phyloP scores from a whole-genome alignment of 2,113 vertebrate species.

The Grallaria varia region DNA sequence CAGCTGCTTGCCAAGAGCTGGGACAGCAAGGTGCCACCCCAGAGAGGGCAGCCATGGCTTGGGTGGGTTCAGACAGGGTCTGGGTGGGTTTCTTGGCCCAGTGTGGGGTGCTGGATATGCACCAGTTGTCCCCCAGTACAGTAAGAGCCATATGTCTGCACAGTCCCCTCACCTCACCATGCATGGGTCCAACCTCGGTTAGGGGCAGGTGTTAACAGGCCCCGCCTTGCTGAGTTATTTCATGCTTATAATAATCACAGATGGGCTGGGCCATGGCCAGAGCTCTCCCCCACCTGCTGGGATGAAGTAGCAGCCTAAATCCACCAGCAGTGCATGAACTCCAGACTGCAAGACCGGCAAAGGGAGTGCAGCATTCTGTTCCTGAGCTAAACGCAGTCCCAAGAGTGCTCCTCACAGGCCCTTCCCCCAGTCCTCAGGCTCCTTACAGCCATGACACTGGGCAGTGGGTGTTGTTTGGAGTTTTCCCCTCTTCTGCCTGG shows the following conservation, averaged over 20 bases:
- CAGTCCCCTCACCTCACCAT: not conserved
- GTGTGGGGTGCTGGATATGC: fast-evolving
- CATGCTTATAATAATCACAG: not conserved
- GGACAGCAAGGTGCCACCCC: not conserved
- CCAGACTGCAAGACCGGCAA: not conserved
- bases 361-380: fast-evolving
- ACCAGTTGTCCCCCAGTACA: fast-evolving
- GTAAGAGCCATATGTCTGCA: fast-evolving
- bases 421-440: not conserved
- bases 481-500: not conserved
- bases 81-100: not conserved
- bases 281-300: not conserved
- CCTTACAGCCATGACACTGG: not conserved
- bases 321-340: fast-evolving
- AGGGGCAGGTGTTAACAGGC: not conserved
- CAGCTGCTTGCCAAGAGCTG: not conserved
- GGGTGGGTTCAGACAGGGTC: not conserved
- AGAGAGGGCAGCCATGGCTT: not conserved
- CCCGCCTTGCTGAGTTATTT: not conserved
- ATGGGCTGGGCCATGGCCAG: not conserved
- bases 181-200: not conserved
- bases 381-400: fast-evolving
- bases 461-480: not conserved
- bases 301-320: not conserved
- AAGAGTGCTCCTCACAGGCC: not conserved